Evolutionary conservation across 2,113 vertebrate species (phyloP).

Genomic region (Ginglymostoma cirratum): DNA sequence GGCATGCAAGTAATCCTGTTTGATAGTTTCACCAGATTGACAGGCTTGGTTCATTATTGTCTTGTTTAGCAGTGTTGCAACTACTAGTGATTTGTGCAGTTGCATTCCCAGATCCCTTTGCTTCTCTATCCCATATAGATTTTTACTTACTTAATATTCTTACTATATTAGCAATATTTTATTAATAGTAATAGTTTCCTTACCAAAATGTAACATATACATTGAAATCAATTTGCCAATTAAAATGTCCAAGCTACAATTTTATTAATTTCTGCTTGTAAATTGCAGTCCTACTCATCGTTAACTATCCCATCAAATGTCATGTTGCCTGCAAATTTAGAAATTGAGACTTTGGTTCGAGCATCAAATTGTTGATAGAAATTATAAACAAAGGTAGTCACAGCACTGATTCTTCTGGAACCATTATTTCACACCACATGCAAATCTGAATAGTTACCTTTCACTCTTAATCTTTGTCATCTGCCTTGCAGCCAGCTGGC

Average conservation of each 20-base stretch:
- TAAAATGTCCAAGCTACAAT: neutral
- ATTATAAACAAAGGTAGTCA: neutral
- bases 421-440: neutral
- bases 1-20: too few species aligned
- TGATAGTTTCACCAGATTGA: too few species aligned
- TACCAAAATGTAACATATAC: neutral
- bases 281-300: neutral
- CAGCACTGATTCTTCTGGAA: neutral
- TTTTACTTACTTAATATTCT: neutral
- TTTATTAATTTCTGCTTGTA: neutral
- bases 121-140: neutral
- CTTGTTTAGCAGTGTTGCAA: neutral
- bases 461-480: neutral
- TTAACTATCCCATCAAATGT: neutral
- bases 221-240: neutral
- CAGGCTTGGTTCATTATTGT: neutral
- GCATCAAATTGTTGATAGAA: neutral
- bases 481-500: neutral
- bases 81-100: neutral
- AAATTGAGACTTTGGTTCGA: neutral
- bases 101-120: neutral
- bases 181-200: neutral
- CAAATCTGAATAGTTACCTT: neutral
- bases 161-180: too few species aligned
- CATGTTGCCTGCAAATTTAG: neutral